phyloP scores from a whole-genome alignment of 2,888 invertebrate species.

The Phyllotreta cruciferae region DNA sequence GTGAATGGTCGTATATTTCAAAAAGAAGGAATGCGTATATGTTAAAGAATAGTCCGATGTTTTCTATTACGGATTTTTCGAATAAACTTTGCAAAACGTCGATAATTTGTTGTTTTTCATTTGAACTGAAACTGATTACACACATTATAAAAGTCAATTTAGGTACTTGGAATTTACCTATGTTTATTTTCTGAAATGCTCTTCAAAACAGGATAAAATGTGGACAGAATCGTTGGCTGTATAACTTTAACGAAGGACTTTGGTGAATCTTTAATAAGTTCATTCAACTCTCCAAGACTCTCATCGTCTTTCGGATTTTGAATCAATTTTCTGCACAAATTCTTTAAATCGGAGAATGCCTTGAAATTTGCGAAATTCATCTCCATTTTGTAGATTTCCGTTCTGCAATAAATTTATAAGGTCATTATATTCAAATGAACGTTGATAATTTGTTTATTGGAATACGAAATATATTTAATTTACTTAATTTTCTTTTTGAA shows the following conservation, averaged over 20 bases:
- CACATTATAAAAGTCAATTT: conserved; percentile 7
- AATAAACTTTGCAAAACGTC: conserved; percentile 63
- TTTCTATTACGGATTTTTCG: conserved; percentile 61
- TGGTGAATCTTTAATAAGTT: conserved; percentile 35
- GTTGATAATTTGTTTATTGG: too few relatives aligned
- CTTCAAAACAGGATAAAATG: conserved; percentile 48
- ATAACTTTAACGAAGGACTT: conserved; percentile 42
- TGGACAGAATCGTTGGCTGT: conserved; percentile 43
- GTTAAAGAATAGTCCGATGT: conserved; percentile 64
- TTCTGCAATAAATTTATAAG: conserved; percentile 12
- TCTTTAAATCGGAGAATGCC: conserved; percentile 37
- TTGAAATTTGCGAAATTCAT: conserved; percentile 36
- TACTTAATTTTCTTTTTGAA: too few relatives aligned
- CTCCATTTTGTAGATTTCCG: conserved; percentile 34
- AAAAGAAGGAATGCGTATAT: conserved; percentile 64
- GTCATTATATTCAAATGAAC: conserved; percentile 6
- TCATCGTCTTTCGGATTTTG: conserved; percentile 44
- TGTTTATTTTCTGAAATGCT: conserved; percentile 41
- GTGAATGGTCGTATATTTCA: conserved; percentile 65
- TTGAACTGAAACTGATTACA: conserved; percentile 50
- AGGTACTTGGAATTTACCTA: conserved; percentile 36
- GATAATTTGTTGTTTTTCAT: conserved; percentile 62
- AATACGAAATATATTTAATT: too few relatives aligned
- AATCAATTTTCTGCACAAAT: conserved; percentile 41
- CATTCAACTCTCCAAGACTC: conserved; percentile 41